Conservation (phyloP, 2,888 invertebrate species). For the Sylvicola cinctus region DNA sequence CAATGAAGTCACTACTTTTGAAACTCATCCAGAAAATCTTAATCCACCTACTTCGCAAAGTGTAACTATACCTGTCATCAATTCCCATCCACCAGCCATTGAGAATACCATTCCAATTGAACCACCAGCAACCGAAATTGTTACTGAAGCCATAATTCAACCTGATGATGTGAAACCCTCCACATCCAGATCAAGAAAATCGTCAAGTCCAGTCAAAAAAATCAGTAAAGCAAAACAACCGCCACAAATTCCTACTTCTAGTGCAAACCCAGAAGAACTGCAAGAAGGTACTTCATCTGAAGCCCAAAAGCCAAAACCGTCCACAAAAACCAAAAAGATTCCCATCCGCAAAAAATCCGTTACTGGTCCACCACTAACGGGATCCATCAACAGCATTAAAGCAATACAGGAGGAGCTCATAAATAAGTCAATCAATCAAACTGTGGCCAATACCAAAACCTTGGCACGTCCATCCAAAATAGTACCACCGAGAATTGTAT, state of each 20-base stretch:
- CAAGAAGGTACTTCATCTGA: background rate
- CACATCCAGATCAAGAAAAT: too few species aligned
- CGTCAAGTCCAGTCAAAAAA: too few species aligned
- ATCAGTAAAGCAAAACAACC: too few species aligned
- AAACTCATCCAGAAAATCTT: too few species aligned
- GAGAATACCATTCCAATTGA: too few species aligned
- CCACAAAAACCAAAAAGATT: slow-evolving; percentile 5
- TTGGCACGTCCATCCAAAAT: slow-evolving; percentile 12
- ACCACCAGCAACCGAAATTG: background rate
- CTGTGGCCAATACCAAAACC: slow-evolving; percentile 8
- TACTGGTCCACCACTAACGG: slow-evolving; percentile 14
- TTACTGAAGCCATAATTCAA: background rate
- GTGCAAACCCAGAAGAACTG: too few species aligned
- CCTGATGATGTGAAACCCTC: background rate
- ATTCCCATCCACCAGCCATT: too few species aligned
- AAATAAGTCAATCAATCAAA: slow-evolving; percentile 10
- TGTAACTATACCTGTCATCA: too few species aligned
- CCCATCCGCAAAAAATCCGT: slow-evolving; percentile 22
- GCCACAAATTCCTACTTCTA: too few species aligned
- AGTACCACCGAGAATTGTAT: slow-evolving; percentile 10
- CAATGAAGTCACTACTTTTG: too few species aligned
- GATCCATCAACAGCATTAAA: slow-evolving; percentile 17
- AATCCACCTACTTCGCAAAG: too few species aligned
- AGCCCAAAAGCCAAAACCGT: background rate
- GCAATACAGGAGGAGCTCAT: slow-evolving; percentile 20